phyloP scores from a whole-genome alignment of 2,113 vertebrate genomes.

The Eretmochelys imbricata region DNA sequence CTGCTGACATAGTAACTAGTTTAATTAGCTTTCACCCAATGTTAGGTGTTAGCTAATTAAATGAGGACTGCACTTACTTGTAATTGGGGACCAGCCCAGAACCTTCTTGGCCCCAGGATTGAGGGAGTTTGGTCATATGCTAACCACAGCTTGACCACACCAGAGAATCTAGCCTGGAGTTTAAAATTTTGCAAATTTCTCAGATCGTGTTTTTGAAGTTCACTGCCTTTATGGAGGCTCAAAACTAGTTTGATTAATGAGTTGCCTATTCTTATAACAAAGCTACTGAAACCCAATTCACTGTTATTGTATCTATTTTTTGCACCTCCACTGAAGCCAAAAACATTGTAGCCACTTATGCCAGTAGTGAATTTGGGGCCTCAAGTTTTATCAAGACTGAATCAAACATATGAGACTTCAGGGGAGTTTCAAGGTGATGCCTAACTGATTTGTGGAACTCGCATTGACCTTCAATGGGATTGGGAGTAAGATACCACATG shows the following conservation, averaged over 20 bases:
- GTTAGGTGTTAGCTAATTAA: background rate
- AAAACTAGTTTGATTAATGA: background rate
- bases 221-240: too few species aligned
- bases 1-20: background rate
- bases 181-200: background rate
- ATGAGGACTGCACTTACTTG: background rate
- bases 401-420: too few species aligned
- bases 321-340: background rate
- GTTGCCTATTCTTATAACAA: background rate
- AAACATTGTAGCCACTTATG: background rate
- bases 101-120: background rate
- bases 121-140: background rate
- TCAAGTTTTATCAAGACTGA: background rate
- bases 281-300: background rate
- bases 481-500: background rate
- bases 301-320: background rate
- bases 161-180: background rate
- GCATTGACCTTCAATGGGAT: background rate
- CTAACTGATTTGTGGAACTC: background rate
- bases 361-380: background rate
- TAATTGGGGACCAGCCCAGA: background rate
- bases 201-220: background rate
- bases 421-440: background rate
- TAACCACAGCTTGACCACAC: background rate
- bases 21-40: background rate